Evolutionary conservation across 2,797 vertebrate species (phyloP).

Genomic region (Odontamblyopus lacepedii): DNA sequence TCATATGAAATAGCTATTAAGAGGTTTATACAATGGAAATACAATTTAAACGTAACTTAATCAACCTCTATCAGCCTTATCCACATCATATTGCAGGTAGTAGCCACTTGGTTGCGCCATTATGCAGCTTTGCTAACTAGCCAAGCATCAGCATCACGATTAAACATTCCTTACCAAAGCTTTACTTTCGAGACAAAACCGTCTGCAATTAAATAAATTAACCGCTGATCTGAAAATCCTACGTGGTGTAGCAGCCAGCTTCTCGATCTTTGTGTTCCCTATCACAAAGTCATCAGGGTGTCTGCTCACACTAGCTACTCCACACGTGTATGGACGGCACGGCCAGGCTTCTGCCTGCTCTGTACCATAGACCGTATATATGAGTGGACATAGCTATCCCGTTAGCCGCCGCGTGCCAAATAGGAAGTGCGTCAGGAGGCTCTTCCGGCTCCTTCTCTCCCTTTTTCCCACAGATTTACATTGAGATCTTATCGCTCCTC

Average conservation of each 20-base stretch:
- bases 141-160: slow-evolving; percentile 52
- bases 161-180: slow-evolving; percentile 28
- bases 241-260: background rate
- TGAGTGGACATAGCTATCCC: no score
- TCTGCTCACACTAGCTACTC: background rate
- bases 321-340: slow-evolving; percentile 49
- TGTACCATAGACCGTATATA: no score
- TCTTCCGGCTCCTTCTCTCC: no score
- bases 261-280: background rate
- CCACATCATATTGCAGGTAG: slow-evolving; percentile 16
- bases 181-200: background rate
- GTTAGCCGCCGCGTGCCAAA: no score
- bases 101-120: no score
- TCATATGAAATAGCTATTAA: background rate
- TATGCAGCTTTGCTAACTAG: slow-evolving; percentile 24
- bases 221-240: background rate
- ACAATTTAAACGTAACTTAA: background rate
- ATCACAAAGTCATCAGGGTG: background rate
- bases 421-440: no score
- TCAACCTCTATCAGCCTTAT: no score
- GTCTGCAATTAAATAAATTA: background rate
- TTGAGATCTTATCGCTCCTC: no score
- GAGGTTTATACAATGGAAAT: fast-evolving
- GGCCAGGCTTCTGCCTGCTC: background rate
- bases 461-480: no score